These are phyloP conservation scores for Nebria brevicollis DNA, from an alignment of 2,888 invertebrate species.

Conservation along the genomic window DNA sequence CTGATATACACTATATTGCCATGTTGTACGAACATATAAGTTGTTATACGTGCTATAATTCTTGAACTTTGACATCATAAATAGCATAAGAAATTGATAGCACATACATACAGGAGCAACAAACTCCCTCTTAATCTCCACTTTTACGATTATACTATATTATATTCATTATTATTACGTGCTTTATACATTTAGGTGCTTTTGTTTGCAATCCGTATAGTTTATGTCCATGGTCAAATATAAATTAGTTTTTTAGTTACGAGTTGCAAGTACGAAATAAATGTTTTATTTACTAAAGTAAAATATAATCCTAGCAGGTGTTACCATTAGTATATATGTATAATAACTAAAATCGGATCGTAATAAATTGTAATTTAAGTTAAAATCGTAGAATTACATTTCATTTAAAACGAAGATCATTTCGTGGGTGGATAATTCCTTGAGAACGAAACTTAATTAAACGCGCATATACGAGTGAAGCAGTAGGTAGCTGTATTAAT, in stretches of 20 bases:
- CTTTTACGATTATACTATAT: background rate
- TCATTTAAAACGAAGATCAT: background rate
- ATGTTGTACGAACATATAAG: background rate
- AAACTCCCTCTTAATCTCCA: background rate
- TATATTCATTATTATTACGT: background rate
- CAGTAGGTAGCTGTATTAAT: constrained; percentile 19
- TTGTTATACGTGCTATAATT: background rate
- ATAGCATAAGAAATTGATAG: background rate
- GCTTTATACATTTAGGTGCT: background rate
- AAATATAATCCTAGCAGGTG: too few species aligned
- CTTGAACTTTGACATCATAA: constrained; percentile 1
- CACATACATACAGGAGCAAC: background rate
- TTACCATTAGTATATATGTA: too few species aligned
- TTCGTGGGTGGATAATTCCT: background rate
- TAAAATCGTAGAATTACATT: background rate
- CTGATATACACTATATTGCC: background rate
- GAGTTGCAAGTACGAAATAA: background rate
- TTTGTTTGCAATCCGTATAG: background rate
- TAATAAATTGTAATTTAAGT: background rate
- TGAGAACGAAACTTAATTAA: background rate
- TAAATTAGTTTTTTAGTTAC: background rate
- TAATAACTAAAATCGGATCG: too few species aligned
- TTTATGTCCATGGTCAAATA: background rate
- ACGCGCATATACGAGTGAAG: background rate
- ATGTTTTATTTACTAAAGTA: too few species aligned